phyloP scores from a whole-genome alignment of 2,888 invertebrate species.

The Suillia variegata region DNA sequence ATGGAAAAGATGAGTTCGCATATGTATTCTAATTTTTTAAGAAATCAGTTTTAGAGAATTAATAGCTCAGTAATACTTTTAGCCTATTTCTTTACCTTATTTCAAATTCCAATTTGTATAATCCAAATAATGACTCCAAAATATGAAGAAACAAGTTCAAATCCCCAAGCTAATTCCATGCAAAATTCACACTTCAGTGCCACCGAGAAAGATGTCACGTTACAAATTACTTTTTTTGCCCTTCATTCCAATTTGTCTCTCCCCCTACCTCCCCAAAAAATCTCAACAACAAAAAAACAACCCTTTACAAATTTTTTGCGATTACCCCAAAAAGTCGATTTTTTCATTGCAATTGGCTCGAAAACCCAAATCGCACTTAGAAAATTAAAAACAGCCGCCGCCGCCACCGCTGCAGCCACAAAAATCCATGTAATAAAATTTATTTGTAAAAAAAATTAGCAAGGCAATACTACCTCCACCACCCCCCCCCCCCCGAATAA shows the following conservation, averaged over 20 bases:
- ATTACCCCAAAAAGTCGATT: neutral
- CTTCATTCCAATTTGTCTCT: no score
- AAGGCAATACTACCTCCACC: neutral
- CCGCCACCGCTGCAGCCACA: constrained; percentile 16
- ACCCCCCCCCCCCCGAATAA: constrained; percentile 11
- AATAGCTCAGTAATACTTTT: no score
- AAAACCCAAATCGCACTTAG: constrained; percentile 16
- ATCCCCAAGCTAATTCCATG: constrained; percentile 51
- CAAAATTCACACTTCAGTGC: constrained; percentile 47
- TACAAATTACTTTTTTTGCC: constrained; percentile 24
- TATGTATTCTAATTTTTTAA: no score
- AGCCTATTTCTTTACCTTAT: no score
- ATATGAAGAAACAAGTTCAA: no score
- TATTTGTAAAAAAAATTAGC: neutral
- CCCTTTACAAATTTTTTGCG: constrained; percentile 8
- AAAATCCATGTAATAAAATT: constrained; percentile 18
- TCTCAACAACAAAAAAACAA: no score
- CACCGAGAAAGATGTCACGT: constrained; percentile 28
- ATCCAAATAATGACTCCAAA: no score
- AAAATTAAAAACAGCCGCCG: constrained; percentile 21
- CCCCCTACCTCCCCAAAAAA: no score
- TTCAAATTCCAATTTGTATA: no score
- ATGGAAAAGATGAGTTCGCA: no score
- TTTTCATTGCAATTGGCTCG: constrained; percentile 17
- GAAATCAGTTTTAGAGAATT: no score